A percentile compares a stretch with the other conserved stretches of the same genome.
Evolutionary conservation across 2,888 invertebrate genomes (phyloP).

Genomic region (Folsomia candida): DNA sequence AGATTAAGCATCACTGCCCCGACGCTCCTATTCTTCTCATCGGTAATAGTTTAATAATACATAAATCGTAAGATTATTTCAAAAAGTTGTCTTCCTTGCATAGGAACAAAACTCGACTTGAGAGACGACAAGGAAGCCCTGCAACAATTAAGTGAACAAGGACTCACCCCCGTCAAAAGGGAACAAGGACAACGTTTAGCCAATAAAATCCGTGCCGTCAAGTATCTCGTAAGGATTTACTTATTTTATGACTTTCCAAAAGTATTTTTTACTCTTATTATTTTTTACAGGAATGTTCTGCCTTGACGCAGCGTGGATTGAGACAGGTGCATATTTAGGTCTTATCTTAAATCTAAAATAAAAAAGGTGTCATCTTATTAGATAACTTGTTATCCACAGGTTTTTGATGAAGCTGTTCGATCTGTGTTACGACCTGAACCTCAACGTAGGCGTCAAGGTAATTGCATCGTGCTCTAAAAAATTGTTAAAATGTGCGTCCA

Average conservation of each 20-base stretch:
- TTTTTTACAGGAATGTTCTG: too few relatives aligned
- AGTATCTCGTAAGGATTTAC: too few relatives aligned
- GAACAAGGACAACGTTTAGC: conserved; percentile 98
- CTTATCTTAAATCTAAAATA: too few relatives aligned
- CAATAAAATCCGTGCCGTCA: conserved; percentile 96
- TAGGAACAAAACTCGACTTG: conserved; percentile 97
- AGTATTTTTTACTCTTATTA: too few relatives aligned
- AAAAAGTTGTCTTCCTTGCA: conserved; percentile 47
- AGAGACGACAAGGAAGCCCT: conserved; percentile 96
- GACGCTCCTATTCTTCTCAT: conserved; percentile 98
- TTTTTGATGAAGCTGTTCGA: conserved; percentile 97
- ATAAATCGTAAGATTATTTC: conserved; percentile 1
- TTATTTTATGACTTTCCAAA: too few relatives aligned
- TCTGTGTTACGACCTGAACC: conserved; percentile 97
- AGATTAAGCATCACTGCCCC: conserved; percentile 99
- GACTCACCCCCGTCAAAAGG: conserved; percentile 90
- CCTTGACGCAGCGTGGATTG: conserved; percentile 94
- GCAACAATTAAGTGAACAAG: conserved; percentile 85
- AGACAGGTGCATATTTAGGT: conserved; percentile 70
- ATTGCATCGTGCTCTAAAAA: conserved; percentile 63
- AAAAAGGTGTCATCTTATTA: too few relatives aligned
- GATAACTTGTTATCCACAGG: conserved; percentile 64
- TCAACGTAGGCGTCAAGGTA: conserved; percentile 87
- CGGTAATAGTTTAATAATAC: conserved; percentile 63
- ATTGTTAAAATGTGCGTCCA: too few relatives aligned